Evolutionary conservation across 2,113 vertebrate genomes (phyloP), one percentile per base, ranked within the genome.

Genomic region (Malurus melanocephalus): DNA sequence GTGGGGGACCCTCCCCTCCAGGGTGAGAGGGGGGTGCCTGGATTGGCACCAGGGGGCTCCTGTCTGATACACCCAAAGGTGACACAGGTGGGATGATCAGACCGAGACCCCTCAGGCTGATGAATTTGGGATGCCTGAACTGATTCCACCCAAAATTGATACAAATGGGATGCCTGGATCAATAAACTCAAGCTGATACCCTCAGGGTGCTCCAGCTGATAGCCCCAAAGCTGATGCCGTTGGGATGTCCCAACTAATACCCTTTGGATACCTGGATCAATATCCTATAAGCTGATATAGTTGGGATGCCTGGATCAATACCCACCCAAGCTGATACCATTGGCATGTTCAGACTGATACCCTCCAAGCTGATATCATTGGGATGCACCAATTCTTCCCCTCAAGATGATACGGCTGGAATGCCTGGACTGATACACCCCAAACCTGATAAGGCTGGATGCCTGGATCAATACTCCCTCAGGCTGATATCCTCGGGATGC

Each of bases 31-130:
- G 12, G 40, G 40, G 4, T 23, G 18, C 11, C 43, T 9, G 1
- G 7, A 2, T 5, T 13, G 17, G 7, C 5, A 8, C 5, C 19
- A 1, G 8, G 33, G 40, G 26, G 21, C 26, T 16, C 52, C 13
- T 8, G 3, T 2, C 6, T 9, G 60, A n/a, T 2, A 16, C 13
- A 38, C 46, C 67, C 43, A 11, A 2, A 20, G 13, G 14, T 32
- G 38, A 16, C 20, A 20, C 19, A 22, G 17, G 9, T 2, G 2
- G 51, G 51, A 11, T 30, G 46, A 59, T 42, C 5, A 3, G 57
- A 12, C 40, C 4, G 17, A 38, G 9, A 49, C 13, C 23, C 43
- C 11, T 21, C 45, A 3, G 9, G 24, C 13, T 32, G 52, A 40
- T 74, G 21, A 11, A 40, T 28, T 19, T 2, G 81, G 26, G 53